A percentile compares a stretch with the other conserved stretches of the same genome.
Evolutionary conservation across 1,140 invertebrate genomes (phyloP).

Genomic region (Papilio glaucus): DNA sequence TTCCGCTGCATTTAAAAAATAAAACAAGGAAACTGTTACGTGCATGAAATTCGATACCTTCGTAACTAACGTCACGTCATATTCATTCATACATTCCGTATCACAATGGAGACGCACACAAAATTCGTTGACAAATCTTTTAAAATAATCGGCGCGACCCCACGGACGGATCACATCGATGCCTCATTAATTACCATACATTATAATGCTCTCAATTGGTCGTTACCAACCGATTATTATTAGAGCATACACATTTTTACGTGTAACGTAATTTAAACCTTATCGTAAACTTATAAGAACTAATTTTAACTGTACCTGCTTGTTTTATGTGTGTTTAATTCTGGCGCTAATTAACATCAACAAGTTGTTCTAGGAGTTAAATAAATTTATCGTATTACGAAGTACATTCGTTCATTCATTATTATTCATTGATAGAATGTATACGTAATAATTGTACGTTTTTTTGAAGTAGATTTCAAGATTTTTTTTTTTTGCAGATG

Average conservation of each 20-base stretch:
- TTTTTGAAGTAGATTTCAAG: too few relatives aligned
- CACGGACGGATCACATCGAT: conserved; percentile 61
- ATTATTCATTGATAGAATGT: neutral
- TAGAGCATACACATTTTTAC: conserved; percentile 24
- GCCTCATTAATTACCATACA: conserved; percentile 67
- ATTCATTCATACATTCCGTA: conserved; percentile 8
- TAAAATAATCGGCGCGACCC: conserved; percentile 63
- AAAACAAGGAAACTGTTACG: too few relatives aligned
- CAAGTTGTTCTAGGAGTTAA: conserved; percentile 9
- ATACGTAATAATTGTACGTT: too few relatives aligned
- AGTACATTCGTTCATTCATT: conserved; percentile 9
- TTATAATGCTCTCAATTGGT: conserved; percentile 62
- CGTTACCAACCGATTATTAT: conserved; percentile 46
- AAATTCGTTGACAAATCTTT: conserved; percentile 72
- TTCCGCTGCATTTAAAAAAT: too few relatives aligned
- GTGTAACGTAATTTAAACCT: neutral
- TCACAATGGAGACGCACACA: conserved; percentile 49
- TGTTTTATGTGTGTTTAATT: neutral
- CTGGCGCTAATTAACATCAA: conserved; percentile 11
- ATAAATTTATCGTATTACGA: neutral
- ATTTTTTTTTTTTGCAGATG: too few relatives aligned
- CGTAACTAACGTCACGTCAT: neutral
- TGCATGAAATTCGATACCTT: neutral
- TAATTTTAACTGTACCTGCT: neutral
- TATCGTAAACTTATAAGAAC: neutral